A percentile compares a stretch with the other conserved stretches of the same genome.
phyloP scores from a whole-genome alignment of 2,113 vertebrate species.

The Chaenocephalus aceratus region DNA sequence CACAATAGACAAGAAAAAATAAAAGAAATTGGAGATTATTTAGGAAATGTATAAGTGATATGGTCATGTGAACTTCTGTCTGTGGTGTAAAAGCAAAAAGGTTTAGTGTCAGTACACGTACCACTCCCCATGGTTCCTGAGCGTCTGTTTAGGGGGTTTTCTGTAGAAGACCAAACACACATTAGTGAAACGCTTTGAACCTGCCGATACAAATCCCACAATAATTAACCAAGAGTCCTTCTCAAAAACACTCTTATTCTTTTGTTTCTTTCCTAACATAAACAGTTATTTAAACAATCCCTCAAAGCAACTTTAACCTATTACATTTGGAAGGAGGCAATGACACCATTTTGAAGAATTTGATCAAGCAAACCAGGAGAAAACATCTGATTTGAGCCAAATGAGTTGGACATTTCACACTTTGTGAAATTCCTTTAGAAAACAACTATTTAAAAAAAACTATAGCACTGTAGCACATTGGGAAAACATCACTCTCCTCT shows the following conservation, averaged over 20 bases:
- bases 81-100: neutral
- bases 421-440: neutral
- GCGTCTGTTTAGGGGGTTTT: constrained; percentile 48
- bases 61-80: neutral
- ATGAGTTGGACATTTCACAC: neutral
- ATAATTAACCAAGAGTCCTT: neutral
- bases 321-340: neutral
- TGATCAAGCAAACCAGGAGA: neutral
- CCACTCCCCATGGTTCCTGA: constrained; percentile 82
- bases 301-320: neutral
- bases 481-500: no score
- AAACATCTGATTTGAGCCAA: neutral
- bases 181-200: constrained; percentile 4
- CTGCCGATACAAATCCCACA: neutral
- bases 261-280: neutral
- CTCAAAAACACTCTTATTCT: neutral
- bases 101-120: constrained; percentile 56
- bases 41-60: neutral
- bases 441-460: neutral
- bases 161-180: constrained; percentile 56
- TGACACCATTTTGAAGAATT: neutral
- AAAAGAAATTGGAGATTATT: neutral
- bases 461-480: neutral
- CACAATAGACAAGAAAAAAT: neutral
- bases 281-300: neutral